A percentile compares a stretch with the other conserved stretches of the same genome.
phyloP scores from a whole-genome alignment of 2,888 invertebrate genomes.

The Crioceris asparagi region DNA sequence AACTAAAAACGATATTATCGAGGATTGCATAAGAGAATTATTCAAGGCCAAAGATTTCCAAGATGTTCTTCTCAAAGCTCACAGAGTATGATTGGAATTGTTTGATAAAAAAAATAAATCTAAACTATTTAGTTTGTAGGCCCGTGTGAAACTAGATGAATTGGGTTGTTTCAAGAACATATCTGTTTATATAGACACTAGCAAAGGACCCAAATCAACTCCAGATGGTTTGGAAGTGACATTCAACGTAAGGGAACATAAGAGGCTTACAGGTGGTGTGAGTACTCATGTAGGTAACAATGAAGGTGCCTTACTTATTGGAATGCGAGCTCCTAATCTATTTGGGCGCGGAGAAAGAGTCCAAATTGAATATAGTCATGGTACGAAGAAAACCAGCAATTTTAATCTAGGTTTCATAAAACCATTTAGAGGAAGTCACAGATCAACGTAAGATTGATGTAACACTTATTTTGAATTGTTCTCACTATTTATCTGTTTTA shows the following conservation, averaged over 20 bases:
- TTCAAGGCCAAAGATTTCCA: conserved; percentile 79
- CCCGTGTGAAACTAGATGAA: conserved; percentile 63
- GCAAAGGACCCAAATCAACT: conserved; percentile 63
- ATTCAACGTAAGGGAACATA: conserved; percentile 75
- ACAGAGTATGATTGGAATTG: conserved; percentile 40
- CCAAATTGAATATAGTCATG: conserved; percentile 74
- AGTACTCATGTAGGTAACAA: conserved; percentile 85
- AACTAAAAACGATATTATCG: conserved; percentile 82
- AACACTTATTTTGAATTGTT: conserved; percentile 2
- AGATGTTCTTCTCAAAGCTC: conserved; percentile 63
- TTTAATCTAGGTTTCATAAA: conserved; percentile 72
- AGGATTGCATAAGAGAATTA: conserved; percentile 66
- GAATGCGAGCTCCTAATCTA: conserved; percentile 70
- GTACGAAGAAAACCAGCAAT: conserved; percentile 71
- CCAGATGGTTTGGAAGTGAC: conserved; percentile 78
- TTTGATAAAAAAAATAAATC: not conserved
- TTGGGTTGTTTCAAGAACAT: conserved; percentile 86
- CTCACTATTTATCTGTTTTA: conserved; percentile 32
- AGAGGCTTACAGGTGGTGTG: conserved; percentile 72
- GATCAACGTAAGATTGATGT: conserved; percentile 47
- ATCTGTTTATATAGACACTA: conserved; percentile 78
- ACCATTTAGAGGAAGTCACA: conserved; percentile 63
- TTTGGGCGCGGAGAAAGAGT: conserved; percentile 79
- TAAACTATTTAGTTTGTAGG: conserved; percentile 38
- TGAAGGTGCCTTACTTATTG: conserved; percentile 73